Evolutionary conservation across 1,140 invertebrate genomes (phyloP).

Genomic region (Drosophila triauraria): DNA sequence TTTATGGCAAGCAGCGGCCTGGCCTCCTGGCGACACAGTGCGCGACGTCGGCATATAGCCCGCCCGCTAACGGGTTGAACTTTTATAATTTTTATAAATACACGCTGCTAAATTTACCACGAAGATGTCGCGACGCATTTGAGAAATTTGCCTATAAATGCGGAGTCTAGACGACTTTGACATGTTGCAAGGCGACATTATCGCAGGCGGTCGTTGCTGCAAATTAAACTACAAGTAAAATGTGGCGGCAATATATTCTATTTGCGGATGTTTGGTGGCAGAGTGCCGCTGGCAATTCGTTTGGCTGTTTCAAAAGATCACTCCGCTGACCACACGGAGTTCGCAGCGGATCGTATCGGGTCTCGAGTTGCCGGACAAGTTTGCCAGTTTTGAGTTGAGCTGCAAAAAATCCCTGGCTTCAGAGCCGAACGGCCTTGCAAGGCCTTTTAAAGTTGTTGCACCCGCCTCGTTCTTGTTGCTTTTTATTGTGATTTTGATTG

Average conservation of each 20-base stretch:
- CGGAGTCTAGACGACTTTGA: conserved; percentile 71
- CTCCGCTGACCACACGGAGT: conserved; percentile 35
- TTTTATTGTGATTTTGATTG: conserved; percentile 54
- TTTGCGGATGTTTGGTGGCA: conserved; percentile 41
- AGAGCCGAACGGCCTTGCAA: conserved; percentile 74
- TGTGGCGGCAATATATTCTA: conserved; percentile 46
- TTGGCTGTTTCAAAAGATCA: conserved; percentile 33
- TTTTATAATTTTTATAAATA: conserved; percentile 72
- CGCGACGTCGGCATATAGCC: conserved; percentile 35
- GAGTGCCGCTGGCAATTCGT: conserved; percentile 10
- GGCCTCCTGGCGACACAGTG: conserved; percentile 22
- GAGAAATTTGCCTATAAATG: conserved; percentile 58
- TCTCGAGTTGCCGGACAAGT: conserved; percentile 36
- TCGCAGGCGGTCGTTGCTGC: conserved; percentile 33
- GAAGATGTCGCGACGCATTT: conserved; percentile 76
- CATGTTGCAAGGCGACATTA: conserved; percentile 51
- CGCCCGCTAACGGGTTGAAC: conserved; percentile 46
- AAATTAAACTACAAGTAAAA: conserved; percentile 29
- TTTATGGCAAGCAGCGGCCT: conserved; percentile 10
- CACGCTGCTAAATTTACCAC: conserved; percentile 66
- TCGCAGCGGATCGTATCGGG: conserved; percentile 1
- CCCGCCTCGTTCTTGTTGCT: conserved; percentile 49
- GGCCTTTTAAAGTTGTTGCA: conserved; percentile 83
- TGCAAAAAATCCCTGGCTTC: conserved; percentile 51
- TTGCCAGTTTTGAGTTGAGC: conserved; percentile 24